phyloP scores from a whole-genome alignment of 2,113 vertebrate species.

The Lepisosteus osseus region DNA sequence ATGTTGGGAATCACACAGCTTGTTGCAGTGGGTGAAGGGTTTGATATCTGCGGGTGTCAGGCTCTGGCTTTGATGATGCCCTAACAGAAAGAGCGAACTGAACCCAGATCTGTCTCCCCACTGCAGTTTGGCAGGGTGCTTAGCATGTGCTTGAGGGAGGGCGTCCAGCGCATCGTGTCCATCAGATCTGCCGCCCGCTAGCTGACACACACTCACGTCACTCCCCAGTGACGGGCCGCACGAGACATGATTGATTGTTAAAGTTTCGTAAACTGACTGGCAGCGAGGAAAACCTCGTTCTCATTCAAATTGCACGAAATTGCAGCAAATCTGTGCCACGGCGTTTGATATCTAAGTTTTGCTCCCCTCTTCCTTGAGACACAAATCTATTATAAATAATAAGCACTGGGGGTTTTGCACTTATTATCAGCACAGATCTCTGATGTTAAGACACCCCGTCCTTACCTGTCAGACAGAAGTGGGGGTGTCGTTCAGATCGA shows the following conservation, averaged over 20 bases:
- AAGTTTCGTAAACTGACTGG: not conserved
- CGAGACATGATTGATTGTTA: not conserved
- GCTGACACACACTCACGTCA: not conserved
- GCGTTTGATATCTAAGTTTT: constrained; percentile 1
- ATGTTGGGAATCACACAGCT: too few relatives aligned
- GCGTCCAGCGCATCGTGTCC: too few relatives aligned
- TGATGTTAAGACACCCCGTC: not conserved
- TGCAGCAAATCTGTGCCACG: not conserved
- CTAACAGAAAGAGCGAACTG: too few relatives aligned
- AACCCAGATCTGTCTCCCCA: too few relatives aligned
- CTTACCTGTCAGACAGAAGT: not conserved
- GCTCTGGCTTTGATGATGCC: too few relatives aligned
- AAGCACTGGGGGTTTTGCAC: too few relatives aligned
- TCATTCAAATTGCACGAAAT: constrained; percentile 16
- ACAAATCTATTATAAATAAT: too few relatives aligned
- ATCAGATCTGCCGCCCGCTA: not conserved
- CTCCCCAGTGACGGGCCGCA: not conserved
- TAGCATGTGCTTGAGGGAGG: not conserved
- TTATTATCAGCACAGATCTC: too few relatives aligned
- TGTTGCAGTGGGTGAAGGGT: too few relatives aligned
- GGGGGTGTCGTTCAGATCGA: not conserved
- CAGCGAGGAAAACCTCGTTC: not conserved
- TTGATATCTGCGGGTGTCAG: too few relatives aligned
- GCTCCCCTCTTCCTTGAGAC: not conserved
- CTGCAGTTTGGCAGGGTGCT: too few relatives aligned